A percentile compares a stretch with the other conserved stretches of the same genome.
phyloP scores from a whole-genome alignment of 1,140 invertebrate genomes.

The Sinella curviseta region DNA sequence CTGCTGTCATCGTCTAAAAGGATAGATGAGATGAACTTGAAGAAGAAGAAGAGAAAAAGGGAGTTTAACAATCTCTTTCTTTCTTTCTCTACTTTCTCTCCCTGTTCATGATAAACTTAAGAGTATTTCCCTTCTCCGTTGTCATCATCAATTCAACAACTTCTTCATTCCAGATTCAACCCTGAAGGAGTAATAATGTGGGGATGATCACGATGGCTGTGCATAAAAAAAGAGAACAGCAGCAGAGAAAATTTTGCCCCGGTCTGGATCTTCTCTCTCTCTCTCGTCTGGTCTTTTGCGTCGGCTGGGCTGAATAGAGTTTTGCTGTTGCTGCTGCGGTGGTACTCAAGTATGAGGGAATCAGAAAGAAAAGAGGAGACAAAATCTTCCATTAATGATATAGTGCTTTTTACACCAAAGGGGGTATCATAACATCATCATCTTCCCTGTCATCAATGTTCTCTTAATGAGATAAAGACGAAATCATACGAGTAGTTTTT shows the following conservation, averaged over 20 bases:
- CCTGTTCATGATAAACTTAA: no score
- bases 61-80: no score
- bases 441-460: constrained; percentile 1
- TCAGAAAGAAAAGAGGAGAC: neutral
- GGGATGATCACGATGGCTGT: neutral
- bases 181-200: constrained; percentile 16
- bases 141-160: constrained; percentile 9
- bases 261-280: no score
- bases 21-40: neutral
- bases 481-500: neutral
- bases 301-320: neutral
- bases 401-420: constrained; percentile 16
- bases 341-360: neutral
- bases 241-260: neutral
- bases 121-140: no score
- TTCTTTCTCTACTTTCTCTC: neutral
- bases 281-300: no score
- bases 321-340: neutral
- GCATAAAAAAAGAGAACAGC: no score
- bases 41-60: no score
- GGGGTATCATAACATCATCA: neutral
- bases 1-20: neutral
- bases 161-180: neutral
- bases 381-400: constrained; percentile 25
- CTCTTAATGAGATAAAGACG: constrained; percentile 10